Evolutionary conservation across 1,140 invertebrate species (phyloP).

Genomic region (Manduca sexta): DNA sequence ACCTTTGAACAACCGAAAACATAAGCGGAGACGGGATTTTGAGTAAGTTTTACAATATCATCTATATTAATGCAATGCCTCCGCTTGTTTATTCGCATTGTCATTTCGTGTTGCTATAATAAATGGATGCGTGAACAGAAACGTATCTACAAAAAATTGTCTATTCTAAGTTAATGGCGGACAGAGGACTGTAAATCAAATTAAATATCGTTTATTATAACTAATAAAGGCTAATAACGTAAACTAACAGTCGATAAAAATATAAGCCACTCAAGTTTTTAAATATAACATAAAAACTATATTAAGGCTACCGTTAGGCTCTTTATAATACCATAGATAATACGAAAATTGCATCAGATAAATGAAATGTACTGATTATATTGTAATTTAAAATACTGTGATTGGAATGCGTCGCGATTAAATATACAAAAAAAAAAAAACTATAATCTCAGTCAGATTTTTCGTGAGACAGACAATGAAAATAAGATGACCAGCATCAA

Average conservation of each 20-base stretch:
- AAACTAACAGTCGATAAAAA: constrained; percentile 7
- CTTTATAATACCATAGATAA: constrained; percentile 31
- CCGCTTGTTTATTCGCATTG: no score
- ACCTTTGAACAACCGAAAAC: constrained; percentile 6
- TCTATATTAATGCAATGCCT: not conserved
- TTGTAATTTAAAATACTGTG: constrained; percentile 61
- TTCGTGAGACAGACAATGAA: constrained; percentile 30
- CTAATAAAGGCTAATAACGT: constrained; percentile 15
- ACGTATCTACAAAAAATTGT: no score
- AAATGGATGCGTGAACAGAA: no score
- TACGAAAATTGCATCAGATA: constrained; percentile 25
- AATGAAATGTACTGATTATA: constrained; percentile 34
- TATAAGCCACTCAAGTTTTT: constrained; percentile 1
- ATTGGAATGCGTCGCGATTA: constrained; percentile 60
- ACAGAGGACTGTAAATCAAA: not conserved
- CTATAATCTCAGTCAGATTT: constrained; percentile 45
- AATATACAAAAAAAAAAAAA: constrained; percentile 20
- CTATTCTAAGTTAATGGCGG: no score
- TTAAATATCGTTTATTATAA: not conserved
- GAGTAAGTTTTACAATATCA: not conserved
- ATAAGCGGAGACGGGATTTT: not conserved
- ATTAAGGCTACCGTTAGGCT: constrained; percentile 17
- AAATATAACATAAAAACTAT: not conserved
- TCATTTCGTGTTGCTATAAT: no score
- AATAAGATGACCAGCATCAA: constrained; percentile 53